A percentile compares a stretch with the other conserved stretches of the same genome.
These are phyloP conservation scores for Hippoglossus hippoglossus DNA, from an alignment of 2,797 vertebrate species.

Conservation along the genomic window DNA sequence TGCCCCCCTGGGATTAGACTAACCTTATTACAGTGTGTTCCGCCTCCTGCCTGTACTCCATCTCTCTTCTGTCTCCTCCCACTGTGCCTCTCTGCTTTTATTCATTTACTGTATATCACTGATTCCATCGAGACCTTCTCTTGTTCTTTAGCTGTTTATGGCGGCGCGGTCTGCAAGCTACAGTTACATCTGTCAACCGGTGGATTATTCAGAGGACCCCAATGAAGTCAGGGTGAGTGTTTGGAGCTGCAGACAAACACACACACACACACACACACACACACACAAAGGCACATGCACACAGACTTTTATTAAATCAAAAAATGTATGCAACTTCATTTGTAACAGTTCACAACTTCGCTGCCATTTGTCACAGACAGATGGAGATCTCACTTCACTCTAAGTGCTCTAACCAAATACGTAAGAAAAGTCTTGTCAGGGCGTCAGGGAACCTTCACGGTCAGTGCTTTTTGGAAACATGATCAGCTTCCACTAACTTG, in stretches of 20 bases:
- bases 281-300: not conserved
- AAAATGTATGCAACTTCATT: not conserved
- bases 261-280: not conserved
- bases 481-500: constrained; percentile 48
- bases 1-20: constrained; percentile 7
- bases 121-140: constrained; percentile 23
- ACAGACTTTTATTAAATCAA: not conserved
- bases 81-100: constrained; percentile 4
- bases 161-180: constrained; percentile 94
- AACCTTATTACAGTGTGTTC: constrained; percentile 22
- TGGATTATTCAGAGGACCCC: constrained; percentile 96
- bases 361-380: not conserved
- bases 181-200: constrained; percentile 97
- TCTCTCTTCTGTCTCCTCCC: constrained; percentile 10
- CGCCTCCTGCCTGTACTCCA: not conserved
- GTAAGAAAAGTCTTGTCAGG: not conserved
- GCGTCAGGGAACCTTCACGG: constrained; percentile 4
- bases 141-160: constrained; percentile 90
- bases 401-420: not conserved
- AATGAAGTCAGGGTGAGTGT: constrained; percentile 98
- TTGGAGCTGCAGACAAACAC: not conserved
- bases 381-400: not conserved
- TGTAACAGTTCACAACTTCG: not conserved
- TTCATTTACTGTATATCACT: constrained; percentile 1
- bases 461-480: constrained; percentile 46